Percentiles rank a stretch among this genome's conserved stretches.
Evolutionary conservation across 1,140 invertebrate genomes (phyloP).

Genomic region (Drosophila sproati): DNA sequence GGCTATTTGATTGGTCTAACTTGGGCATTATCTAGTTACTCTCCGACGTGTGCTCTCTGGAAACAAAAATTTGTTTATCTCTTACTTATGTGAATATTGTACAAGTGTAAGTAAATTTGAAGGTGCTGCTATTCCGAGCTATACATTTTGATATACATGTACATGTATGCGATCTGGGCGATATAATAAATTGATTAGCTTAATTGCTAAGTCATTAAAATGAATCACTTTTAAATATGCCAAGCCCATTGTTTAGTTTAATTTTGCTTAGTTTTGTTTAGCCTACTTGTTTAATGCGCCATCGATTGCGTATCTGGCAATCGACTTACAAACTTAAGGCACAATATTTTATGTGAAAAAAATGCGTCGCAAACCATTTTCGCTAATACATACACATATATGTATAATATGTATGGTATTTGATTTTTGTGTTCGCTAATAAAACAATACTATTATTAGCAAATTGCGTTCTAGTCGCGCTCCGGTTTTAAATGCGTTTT

Average conservation of each 20-base stretch:
- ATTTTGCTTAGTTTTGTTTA: slow-evolving; percentile 12
- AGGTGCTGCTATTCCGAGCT: too few relatives aligned
- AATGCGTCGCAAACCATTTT: slow-evolving; percentile 67
- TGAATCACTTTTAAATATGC: slow-evolving; percentile 15
- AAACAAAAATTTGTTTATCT: too few relatives aligned
- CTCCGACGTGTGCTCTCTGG: too few relatives aligned
- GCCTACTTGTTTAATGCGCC: slow-evolving; percentile 35
- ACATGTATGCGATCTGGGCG: too few relatives aligned
- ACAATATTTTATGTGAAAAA: slow-evolving; percentile 43
- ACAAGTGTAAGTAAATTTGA: too few relatives aligned
- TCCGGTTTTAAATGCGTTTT: slow-evolving; percentile 36
- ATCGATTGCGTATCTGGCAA: slow-evolving; percentile 63
- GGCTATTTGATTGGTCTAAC: too few relatives aligned
- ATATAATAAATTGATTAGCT: neutral
- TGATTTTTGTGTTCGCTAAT: slow-evolving; percentile 5
- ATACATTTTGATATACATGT: too few relatives aligned
- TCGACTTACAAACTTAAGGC: slow-evolving; percentile 69
- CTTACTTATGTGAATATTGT: too few relatives aligned
- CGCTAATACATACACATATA: slow-evolving; percentile 9
- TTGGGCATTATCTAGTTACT: too few relatives aligned
- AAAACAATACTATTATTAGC: neutral
- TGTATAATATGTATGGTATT: slow-evolving; percentile 7
- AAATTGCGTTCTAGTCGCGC: slow-evolving; percentile 59
- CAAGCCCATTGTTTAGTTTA: slow-evolving; percentile 17
- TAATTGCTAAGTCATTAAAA: slow-evolving; percentile 11